These are phyloP conservation scores for Indicator indicator DNA, from an alignment of 2,113 vertebrate genomes.

Conservation along the genomic window DNA sequence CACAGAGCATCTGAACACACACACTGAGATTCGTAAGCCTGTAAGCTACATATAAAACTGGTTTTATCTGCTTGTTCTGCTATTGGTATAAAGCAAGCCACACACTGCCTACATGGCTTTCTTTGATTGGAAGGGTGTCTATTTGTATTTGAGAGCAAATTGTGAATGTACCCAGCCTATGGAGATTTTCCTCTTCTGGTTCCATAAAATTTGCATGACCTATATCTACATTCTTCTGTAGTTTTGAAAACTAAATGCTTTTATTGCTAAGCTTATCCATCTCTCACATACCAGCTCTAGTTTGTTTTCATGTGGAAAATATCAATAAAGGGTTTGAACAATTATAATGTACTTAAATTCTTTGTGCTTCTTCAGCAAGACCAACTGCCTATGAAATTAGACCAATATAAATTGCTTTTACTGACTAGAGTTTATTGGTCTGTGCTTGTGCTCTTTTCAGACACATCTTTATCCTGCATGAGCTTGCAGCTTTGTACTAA, in stretches of 20 bases:
- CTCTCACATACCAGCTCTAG: not conserved
- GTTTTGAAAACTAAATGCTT: not conserved
- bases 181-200: not conserved
- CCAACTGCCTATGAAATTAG: not conserved
- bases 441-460: not conserved
- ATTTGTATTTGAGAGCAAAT: not conserved
- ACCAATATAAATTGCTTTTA: not conserved
- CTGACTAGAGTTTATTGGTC: not conserved
- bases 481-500: not conserved
- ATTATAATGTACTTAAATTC: not conserved
- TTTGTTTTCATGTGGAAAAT: not conserved
- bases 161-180: not conserved
- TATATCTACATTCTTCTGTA: not conserved
- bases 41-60: not conserved
- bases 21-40: not conserved
- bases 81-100: not conserved
- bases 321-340: not conserved
- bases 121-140: no score
- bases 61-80: not conserved
- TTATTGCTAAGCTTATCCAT: not conserved
- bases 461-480: not conserved
- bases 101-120: accelerated
- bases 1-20: not conserved
- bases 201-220: not conserved
- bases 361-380: not conserved